phyloP scores from a whole-genome alignment of 2,113 vertebrate genomes.

The Edolisoma coerulescens region DNA sequence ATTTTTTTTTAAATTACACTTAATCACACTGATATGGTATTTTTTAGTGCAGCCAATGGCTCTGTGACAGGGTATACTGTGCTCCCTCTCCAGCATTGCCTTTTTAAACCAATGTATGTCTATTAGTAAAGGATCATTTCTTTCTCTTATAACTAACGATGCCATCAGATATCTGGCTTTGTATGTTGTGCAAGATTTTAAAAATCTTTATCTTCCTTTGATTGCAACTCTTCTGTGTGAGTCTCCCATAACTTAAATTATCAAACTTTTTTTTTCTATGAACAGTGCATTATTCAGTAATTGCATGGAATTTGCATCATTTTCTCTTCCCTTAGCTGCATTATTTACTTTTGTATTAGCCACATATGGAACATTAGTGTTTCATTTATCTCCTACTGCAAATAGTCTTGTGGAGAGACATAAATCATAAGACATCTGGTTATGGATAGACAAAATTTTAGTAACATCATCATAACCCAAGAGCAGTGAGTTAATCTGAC shows the following conservation, averaged over 20 bases:
- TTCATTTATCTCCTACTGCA: neutral
- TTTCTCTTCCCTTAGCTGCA: neutral
- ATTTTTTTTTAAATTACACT: fast-evolving
- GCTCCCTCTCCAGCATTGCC: neutral
- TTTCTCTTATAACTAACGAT: neutral
- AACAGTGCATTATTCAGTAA: neutral
- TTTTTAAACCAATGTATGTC: neutral
- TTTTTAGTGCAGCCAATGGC: neutral
- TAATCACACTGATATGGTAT: neutral
- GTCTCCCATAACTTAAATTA: neutral
- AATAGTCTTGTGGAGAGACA: neutral
- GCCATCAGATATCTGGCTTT: neutral
- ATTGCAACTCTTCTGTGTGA: neutral
- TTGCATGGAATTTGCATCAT: neutral
- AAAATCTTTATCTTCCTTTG: neutral
- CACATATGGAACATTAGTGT: neutral
- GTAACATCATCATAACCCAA: neutral
- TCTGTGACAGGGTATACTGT: neutral
- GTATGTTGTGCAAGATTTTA: neutral
- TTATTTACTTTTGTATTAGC: neutral
- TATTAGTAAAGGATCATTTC: neutral
- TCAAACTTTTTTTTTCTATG: too few species aligned
- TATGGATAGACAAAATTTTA: neutral
- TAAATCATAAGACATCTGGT: neutral
- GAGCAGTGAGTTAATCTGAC: neutral